These are phyloP conservation scores for Tetramorium bicarinatum DNA, from an alignment of 2,888 invertebrate genomes.

Conservation along the genomic window DNA sequence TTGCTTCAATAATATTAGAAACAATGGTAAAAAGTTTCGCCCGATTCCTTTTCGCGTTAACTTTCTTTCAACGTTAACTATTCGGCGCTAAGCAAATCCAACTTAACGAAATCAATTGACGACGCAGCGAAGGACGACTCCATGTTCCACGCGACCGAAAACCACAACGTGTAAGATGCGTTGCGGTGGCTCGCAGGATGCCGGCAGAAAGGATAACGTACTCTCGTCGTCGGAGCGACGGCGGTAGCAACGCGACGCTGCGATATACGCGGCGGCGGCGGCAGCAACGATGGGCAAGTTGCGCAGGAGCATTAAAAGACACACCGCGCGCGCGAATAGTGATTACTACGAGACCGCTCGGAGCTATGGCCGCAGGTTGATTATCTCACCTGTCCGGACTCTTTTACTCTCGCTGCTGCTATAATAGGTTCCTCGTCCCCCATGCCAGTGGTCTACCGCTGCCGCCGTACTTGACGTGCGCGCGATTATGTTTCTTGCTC, in stretches of 20 bases:
- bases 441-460: constrained; percentile 77
- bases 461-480: constrained; percentile 67
- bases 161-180: constrained; percentile 23
- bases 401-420: constrained; percentile 83
- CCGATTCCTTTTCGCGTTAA: not conserved
- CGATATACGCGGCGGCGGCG: constrained; percentile 32
- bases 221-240: constrained; percentile 56
- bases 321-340: constrained; percentile 78
- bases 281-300: constrained; percentile 58
- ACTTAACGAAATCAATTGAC: constrained; percentile 25
- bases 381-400: constrained; percentile 85
- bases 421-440: constrained; percentile 82
- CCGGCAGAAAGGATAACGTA: constrained; percentile 63
- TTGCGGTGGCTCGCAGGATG: constrained; percentile 60
- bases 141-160: constrained; percentile 35
- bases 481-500: constrained; percentile 81
- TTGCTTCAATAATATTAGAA: not conserved
- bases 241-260: constrained; percentile 5
- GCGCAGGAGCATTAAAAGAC: constrained; percentile 79
- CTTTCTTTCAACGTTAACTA: not conserved
- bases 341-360: constrained; percentile 82
- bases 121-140: not conserved
- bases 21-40: not conserved
- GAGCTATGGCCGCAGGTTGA: constrained; percentile 82
- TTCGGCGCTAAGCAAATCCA: not conserved